Evolutionary conservation across 1,140 invertebrate species (phyloP).

Genomic region (Drosophila suzukii): DNA sequence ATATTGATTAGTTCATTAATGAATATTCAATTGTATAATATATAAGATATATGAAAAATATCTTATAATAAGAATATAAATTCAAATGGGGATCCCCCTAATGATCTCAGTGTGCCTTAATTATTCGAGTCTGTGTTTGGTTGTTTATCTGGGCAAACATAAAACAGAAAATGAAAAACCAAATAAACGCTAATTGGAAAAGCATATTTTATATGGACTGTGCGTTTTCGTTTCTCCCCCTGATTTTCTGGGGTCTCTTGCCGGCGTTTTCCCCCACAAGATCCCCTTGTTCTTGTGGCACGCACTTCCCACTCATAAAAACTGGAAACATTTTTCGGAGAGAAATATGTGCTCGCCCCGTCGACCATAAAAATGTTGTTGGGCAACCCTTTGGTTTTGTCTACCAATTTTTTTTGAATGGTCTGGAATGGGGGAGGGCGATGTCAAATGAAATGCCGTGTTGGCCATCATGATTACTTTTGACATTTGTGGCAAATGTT

Average conservation of each 20-base stretch:
- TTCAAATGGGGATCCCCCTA: no score
- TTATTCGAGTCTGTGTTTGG: slow-evolving; percentile 43
- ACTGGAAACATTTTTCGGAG: slow-evolving; percentile 72
- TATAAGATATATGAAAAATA: no score
- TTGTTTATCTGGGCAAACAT: slow-evolving; percentile 70
- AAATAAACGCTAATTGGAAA: slow-evolving; percentile 83
- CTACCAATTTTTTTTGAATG: slow-evolving; percentile 17
- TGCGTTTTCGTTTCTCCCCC: slow-evolving; percentile 4
- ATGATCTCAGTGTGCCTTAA: slow-evolving; percentile 40
- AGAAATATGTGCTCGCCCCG: slow-evolving; percentile 43
- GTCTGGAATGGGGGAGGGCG: neutral
- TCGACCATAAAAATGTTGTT: slow-evolving; percentile 70
- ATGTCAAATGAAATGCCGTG: slow-evolving; percentile 77
- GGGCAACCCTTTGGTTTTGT: slow-evolving; percentile 62
- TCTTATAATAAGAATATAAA: no score
- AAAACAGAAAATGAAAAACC: slow-evolving; percentile 80
- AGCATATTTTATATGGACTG: slow-evolving; percentile 80
- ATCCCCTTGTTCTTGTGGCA: slow-evolving; percentile 28
- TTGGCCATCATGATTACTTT: slow-evolving; percentile 79
- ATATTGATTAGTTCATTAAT: no score
- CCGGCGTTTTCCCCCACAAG: neutral
- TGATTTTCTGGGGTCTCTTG: neutral
- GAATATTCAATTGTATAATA: no score
- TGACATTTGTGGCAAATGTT: slow-evolving; percentile 82
- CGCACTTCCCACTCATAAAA: slow-evolving; percentile 79